Percentiles rank a stretch among this genome's conserved stretches.
These are phyloP conservation scores for Damaliscus lunatus DNA, from an alignment of 2,113 vertebrate genomes.

Conservation along the genomic window DNA sequence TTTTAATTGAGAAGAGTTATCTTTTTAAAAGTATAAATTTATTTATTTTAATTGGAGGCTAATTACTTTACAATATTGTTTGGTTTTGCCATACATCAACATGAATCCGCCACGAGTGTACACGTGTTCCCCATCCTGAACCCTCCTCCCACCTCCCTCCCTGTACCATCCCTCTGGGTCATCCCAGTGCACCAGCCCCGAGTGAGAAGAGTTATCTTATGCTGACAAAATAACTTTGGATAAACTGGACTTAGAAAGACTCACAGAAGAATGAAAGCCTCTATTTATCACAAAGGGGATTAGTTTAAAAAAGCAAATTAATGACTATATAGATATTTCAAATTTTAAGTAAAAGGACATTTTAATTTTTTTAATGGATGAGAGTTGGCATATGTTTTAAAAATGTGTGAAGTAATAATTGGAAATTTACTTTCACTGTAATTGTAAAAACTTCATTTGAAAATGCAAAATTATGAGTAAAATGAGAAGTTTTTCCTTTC, in stretches of 20 bases:
- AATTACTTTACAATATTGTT: no score
- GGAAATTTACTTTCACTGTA: background rate
- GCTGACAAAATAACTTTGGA: background rate
- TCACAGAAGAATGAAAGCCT: background rate
- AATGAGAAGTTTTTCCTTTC: background rate
- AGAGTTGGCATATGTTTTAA: background rate
- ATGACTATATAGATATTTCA: background rate
- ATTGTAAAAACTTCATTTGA: background rate
- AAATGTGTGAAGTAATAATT: background rate
- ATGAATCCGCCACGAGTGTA: no score
- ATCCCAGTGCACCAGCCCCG: no score
- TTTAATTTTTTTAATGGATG: background rate
- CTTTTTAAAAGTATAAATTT: no score
- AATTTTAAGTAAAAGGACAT: background rate
- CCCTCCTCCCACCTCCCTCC: no score
- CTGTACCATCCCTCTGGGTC: no score
- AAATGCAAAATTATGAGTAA: background rate
- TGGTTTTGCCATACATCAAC: no score
- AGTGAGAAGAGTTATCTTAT: background rate
- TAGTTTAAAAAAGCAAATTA: background rate
- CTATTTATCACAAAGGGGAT: background rate
- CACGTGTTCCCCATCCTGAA: no score
- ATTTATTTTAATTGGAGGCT: no score
- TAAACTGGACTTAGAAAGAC: background rate
- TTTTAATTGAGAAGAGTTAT: background rate